Evolutionary conservation across 1,140 invertebrate genomes (phyloP), one percentile per base, ranked within the genome.

Genomic region (Hormaphis cornu): DNA sequence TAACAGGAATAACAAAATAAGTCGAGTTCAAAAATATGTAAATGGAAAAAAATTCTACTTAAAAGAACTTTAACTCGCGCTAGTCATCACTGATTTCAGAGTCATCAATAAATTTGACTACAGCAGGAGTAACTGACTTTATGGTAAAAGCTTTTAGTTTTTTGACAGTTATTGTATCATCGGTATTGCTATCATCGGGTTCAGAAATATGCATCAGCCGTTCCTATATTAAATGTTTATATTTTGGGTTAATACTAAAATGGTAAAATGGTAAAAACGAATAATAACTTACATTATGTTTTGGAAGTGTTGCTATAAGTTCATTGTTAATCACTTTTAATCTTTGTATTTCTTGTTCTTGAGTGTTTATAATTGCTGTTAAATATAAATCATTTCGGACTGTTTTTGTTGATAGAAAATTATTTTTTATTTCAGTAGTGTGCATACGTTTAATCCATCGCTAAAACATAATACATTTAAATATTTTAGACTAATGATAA

Each of bases 41-140:
- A 16, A 63, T 14, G 14, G 26, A 48, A 63, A 30, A 30, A 63
- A 16, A 12, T 30, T 12, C 12, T 18, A 12, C 3, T 16, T 2
- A 30, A 3, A 30, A 63, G 40, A 63, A 30, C 44, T 16, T 46
- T 63, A 20, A 63, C 44, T 63, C 40, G 16, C 40, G 48, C 16
- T 63, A 56, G 18, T 56, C 53, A 30, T 63, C 42, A 46, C 42
- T 63, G 6, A 46, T 28, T 7, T 63, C 42, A 22, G 42, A 18
- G 12, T 63, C 40, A 63, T 63, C 59, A 0, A 63, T 46, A 63
- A 63, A 63, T 63, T 63, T 63, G 26, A 63, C 59, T 63, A 33
- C 26, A 22, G 44, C 40, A 33, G 59, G 22, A 35, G 59, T 22
- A 48, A 46, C 48, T 30, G 59, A 63, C 1, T 48, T 12, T 33